Percentiles rank a stretch among this genome's conserved stretches.
phyloP scores from a whole-genome alignment of 2,113 vertebrate genomes.

The Heterochromis multidens region DNA sequence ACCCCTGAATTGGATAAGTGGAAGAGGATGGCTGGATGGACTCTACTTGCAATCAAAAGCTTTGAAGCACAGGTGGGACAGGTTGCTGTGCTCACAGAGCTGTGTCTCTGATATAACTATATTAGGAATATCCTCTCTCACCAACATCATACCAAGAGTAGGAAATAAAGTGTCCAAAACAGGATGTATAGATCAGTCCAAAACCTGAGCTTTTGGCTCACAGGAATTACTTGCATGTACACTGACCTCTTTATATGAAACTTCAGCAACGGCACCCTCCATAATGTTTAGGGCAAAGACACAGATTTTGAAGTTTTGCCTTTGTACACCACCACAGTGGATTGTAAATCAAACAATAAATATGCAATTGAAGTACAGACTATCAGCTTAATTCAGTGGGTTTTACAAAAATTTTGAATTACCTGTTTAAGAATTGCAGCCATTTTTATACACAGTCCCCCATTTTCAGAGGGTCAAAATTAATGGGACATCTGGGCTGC shows the following conservation, averaged over 20 bases:
- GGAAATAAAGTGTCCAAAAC: not conserved
- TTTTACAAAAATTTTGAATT: not conserved
- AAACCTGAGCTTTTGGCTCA: no score
- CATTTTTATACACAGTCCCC: no score
- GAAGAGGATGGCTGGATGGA: no score
- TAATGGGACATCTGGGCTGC: no score
- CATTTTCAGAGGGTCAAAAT: no score
- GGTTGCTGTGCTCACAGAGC: not conserved
- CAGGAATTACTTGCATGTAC: no score
- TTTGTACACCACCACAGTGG: not conserved
- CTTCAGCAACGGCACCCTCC: no score
- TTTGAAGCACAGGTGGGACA: not conserved
- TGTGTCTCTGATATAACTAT: not conserved
- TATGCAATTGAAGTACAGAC: not conserved
- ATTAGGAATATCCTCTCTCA: not conserved
- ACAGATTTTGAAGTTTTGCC: accelerated
- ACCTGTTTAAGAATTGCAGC: no score
- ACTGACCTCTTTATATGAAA: no score
- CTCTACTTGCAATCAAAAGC: not conserved
- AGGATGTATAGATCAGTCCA: no score
- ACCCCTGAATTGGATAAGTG: no score
- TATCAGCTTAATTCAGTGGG: not conserved
- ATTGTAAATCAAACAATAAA: no score
- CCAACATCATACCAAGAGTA: not conserved
- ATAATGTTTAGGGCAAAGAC: not conserved